Evolutionary conservation across 2,888 invertebrate species (phyloP).

Genomic region (Diaprepes abbreviatus): DNA sequence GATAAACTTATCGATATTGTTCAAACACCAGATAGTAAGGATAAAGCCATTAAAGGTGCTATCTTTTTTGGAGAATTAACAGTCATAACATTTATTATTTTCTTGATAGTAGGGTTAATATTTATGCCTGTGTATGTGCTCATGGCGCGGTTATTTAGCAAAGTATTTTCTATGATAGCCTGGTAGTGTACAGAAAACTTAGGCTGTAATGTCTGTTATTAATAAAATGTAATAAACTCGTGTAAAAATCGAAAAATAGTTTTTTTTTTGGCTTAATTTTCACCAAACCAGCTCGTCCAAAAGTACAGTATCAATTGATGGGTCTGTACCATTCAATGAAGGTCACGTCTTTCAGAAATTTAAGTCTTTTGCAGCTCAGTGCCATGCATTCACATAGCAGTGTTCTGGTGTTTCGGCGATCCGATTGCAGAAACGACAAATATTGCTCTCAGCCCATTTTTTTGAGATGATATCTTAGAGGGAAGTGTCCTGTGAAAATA

Average conservation of each 20-base stretch:
- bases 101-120: slow-evolving; percentile 62
- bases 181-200: slow-evolving; percentile 48
- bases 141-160: slow-evolving; percentile 53
- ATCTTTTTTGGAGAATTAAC: slow-evolving; percentile 61
- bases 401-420: no score
- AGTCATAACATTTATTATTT: slow-evolving; percentile 60
- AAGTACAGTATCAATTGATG: no score
- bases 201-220: slow-evolving; percentile 12
- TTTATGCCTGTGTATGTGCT: slow-evolving; percentile 61
- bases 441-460: no score
- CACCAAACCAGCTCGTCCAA: no score
- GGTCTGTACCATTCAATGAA: no score
- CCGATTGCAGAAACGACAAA: no score
- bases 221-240: neutral
- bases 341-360: no score
- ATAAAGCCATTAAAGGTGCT: slow-evolving; percentile 59
- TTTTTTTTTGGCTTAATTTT: no score
- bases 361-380: no score
- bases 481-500: no score
- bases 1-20: slow-evolving; percentile 64
- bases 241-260: neutral
- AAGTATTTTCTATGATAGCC: slow-evolving; percentile 56
- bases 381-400: no score
- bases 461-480: no score
- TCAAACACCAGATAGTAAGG: slow-evolving; percentile 57